Evolutionary conservation across 2,888 invertebrate species (phyloP).

Genomic region (Metopia argyrocephala): DNA sequence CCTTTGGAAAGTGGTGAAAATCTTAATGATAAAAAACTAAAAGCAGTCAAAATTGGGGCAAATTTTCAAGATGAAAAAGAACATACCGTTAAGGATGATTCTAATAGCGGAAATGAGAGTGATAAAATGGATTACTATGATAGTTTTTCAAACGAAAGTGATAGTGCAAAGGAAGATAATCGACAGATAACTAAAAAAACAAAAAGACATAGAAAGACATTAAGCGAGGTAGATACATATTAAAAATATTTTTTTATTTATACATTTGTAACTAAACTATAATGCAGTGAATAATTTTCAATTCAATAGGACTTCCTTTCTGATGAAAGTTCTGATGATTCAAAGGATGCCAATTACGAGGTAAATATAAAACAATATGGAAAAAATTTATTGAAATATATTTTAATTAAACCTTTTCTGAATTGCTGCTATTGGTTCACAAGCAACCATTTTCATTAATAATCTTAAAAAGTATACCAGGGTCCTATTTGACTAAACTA

Average conservation of each 20-base stretch:
- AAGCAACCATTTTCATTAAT: no score
- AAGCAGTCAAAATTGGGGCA: not conserved
- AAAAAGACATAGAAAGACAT: not conserved
- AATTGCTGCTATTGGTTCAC: no score
- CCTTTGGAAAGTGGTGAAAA: not conserved
- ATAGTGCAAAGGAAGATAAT: slow-evolving; percentile 1
- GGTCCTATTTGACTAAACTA: no score
- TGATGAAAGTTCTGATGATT: slow-evolving; percentile 5
- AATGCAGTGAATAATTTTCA: not conserved
- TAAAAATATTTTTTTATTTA: not conserved
- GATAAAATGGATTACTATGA: slow-evolving; percentile 28
- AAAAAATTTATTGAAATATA: not conserved
- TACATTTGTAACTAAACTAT: not conserved
- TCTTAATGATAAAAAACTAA: not conserved
- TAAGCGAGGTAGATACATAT: not conserved
- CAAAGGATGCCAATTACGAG: slow-evolving; percentile 9
- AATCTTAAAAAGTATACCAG: no score
- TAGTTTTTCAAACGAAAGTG: not conserved
- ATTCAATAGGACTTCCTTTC: not conserved
- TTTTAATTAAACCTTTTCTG: no score
- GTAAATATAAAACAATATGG: slow-evolving; percentile 12
- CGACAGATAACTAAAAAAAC: not conserved
- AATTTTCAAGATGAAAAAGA: not conserved
- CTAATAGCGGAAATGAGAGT: not conserved
- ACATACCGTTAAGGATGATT: not conserved